Evolutionary conservation across 92 coral and sea anemone genomes (phyloP).

Genomic region (Umimayanthus chanpuru): DNA sequence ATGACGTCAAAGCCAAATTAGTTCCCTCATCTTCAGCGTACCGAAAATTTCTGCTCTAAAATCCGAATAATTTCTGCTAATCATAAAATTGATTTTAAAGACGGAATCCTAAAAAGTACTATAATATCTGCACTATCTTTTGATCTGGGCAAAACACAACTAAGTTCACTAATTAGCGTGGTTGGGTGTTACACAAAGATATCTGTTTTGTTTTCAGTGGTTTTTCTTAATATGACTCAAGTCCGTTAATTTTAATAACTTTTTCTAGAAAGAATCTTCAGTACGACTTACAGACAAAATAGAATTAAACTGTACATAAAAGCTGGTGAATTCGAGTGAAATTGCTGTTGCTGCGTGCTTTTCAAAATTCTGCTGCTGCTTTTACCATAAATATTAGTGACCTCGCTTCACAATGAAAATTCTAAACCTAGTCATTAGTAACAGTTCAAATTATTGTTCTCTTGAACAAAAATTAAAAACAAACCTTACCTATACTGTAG

Average conservation of each 20-base stretch:
- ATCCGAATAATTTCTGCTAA: neutral
- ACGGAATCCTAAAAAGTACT: too few species aligned
- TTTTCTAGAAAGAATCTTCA: neutral
- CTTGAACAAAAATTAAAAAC: neutral
- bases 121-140: too few species aligned
- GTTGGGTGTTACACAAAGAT: neutral
- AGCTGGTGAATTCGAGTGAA: too few species aligned
- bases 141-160: neutral
- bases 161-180: neutral
- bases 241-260: neutral
- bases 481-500: conserved; percentile 5
- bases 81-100: neutral
- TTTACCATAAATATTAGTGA: neutral
- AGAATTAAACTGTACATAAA: too few species aligned
- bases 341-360: neutral
- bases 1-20: neutral
- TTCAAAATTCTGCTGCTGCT: too few species aligned
- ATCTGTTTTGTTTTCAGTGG: neutral
- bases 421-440: neutral
- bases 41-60: neutral
- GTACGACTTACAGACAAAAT: neutral
- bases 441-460: conserved; percentile 24
- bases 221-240: neutral
- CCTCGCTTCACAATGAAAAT: neutral
- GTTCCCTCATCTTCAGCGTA: neutral